Evolutionary conservation across 2,797 vertebrate genomes (phyloP).

Genomic region (Rhadinocentrus ornatus): DNA sequence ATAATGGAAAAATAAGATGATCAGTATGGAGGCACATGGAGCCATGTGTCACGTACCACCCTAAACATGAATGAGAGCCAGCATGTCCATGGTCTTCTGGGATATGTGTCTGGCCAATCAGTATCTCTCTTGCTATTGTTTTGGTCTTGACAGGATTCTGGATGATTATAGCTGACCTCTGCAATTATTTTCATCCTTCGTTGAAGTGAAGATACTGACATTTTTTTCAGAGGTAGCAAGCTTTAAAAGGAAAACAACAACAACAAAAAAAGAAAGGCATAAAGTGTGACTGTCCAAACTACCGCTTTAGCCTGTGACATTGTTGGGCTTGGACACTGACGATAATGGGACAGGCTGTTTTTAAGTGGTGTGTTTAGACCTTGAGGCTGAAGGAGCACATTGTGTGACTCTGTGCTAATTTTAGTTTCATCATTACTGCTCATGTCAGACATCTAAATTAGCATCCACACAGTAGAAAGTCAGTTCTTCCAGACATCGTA

Average conservation of each 20-base stretch:
- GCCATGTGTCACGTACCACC: background rate
- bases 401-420: conserved; percentile 6
- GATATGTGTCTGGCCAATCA: background rate
- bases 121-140: background rate
- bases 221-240: too few species aligned
- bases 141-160: too few species aligned
- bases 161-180: too few species aligned
- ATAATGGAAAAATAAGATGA: too few species aligned
- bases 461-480: background rate
- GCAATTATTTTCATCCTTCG: too few species aligned
- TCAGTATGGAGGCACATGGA: background rate
- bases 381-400: conserved; percentile 21
- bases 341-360: conserved; percentile 7
- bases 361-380: conserved; percentile 6
- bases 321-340: background rate
- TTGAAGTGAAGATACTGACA: too few species aligned
- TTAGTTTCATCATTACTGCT: conserved; percentile 13
- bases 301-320: background rate
- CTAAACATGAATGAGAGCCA: background rate
- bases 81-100: background rate
- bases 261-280: too few species aligned
- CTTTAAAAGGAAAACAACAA: too few species aligned
- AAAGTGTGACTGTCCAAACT: too few species aligned
- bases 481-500: background rate
- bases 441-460: conserved; percentile 13